Conservation (phyloP, 1,140 invertebrate genomes). For the Calycopis cecrops region DNA sequence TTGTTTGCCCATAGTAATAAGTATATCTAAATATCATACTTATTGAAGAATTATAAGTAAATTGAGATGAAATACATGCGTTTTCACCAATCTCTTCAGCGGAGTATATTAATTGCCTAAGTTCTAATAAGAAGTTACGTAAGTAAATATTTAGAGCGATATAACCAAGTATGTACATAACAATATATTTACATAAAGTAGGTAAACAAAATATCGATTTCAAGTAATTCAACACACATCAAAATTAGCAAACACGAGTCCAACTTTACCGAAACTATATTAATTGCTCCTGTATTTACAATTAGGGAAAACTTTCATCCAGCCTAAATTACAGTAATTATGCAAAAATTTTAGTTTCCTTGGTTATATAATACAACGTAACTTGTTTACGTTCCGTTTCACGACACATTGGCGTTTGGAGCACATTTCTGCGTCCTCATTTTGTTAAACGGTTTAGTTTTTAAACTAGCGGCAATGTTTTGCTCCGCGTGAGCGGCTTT, state of each 20-base stretch:
- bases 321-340: slow-evolving; percentile 18
- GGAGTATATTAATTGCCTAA: too few relatives aligned
- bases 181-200: too few relatives aligned
- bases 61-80: too few relatives aligned
- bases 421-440: slow-evolving; percentile 14
- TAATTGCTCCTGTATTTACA: slow-evolving; percentile 15
- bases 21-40: too few relatives aligned
- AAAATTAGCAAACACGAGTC: neutral
- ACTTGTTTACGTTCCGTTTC: neutral
- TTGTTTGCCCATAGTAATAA: too few relatives aligned
- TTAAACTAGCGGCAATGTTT: neutral
- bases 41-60: too few relatives aligned
- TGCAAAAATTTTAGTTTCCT: slow-evolving; percentile 16
- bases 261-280: slow-evolving; percentile 23
- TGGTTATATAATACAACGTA: slow-evolving; percentile 11
- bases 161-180: too few relatives aligned
- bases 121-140: too few relatives aligned
- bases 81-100: too few relatives aligned
- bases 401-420: slow-evolving; percentile 12
- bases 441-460: slow-evolving; percentile 13
- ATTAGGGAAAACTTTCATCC: slow-evolving; percentile 15
- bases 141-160: too few relatives aligned
- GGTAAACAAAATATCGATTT: too few relatives aligned
- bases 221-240: too few relatives aligned
- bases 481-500: neutral